phyloP scores from a whole-genome alignment of 2,888 invertebrate genomes.

The Pecten maximus region DNA sequence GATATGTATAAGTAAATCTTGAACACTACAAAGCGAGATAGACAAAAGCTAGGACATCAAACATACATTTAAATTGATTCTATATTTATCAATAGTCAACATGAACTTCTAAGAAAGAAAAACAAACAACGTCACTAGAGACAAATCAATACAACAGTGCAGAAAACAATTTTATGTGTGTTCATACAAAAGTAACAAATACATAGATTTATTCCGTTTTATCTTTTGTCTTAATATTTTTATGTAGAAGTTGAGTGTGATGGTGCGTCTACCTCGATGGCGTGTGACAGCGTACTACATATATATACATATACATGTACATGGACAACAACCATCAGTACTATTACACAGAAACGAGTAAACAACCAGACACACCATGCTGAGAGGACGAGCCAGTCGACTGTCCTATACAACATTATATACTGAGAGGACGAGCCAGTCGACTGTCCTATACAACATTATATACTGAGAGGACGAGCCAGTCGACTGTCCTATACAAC shows the following conservation, averaged over 20 bases:
- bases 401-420: no score
- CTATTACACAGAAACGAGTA: no score
- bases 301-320: no score
- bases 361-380: no score
- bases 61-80: background rate
- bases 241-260: background rate
- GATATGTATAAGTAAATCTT: background rate
- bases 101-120: background rate
- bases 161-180: background rate
- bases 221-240: background rate
- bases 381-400: no score
- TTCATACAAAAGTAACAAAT: background rate
- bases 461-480: no score
- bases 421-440: no score
- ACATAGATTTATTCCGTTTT: slow-evolving; percentile 24
- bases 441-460: no score
- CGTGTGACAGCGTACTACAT: background rate
- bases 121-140: background rate
- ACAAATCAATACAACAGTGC: background rate
- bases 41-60: background rate
- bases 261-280: background rate
- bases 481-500: no score
- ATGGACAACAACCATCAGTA: no score
- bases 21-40: background rate
- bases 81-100: background rate